These are phyloP conservation scores for Selenia dentaria DNA, from an alignment of 2,888 invertebrate species.

Conservation along the genomic window DNA sequence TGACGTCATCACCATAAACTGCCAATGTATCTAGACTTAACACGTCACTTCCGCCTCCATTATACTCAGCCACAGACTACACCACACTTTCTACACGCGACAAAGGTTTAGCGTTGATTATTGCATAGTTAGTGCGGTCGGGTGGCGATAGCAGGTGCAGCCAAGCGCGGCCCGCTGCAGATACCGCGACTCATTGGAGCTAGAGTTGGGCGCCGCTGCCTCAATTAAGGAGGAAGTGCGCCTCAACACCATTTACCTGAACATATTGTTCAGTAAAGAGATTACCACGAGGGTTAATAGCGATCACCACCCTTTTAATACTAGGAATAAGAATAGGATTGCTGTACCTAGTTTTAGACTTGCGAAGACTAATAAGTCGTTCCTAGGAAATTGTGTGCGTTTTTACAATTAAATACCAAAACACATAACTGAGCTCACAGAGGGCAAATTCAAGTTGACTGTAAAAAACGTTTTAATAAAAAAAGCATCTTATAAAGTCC, in stretches of 20 bases:
- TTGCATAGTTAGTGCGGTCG: background rate
- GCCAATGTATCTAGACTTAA: background rate
- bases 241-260: slow-evolving; percentile 20
- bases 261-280: slow-evolving; percentile 4
- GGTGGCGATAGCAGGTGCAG: slow-evolving; percentile 34
- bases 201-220: slow-evolving; percentile 16
- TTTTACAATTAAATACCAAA: no score
- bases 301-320: no score
- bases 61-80: background rate
- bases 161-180: slow-evolving; percentile 35
- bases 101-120: background rate
- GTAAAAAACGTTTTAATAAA: no score
- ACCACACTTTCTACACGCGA: background rate
- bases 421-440: no score
- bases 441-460: no score
- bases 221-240: slow-evolving; percentile 35
- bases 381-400: no score
- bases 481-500: no score
- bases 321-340: no score
- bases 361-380: no score
- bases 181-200: slow-evolving; percentile 36
- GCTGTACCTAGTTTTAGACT: no score
- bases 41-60: background rate
- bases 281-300: no score
- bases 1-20: background rate